Evolutionary conservation across 2,888 invertebrate genomes (phyloP).

Genomic region (Nomada fabriciana): DNA sequence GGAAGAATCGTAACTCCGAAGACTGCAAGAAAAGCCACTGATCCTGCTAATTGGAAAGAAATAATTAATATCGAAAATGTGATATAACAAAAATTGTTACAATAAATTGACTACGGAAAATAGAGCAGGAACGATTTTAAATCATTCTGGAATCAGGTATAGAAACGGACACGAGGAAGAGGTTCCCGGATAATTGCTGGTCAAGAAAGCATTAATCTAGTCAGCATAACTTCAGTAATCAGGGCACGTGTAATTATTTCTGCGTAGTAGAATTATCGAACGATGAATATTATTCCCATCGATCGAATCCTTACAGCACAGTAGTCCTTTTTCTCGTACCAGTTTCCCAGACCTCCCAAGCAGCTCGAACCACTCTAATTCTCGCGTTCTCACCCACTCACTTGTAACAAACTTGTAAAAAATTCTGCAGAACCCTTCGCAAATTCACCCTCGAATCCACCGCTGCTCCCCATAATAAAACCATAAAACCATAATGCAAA

Average conservation of each 20-base stretch:
- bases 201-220: slow-evolving; percentile 3
- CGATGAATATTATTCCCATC: slow-evolving; percentile 6
- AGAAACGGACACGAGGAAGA: neutral
- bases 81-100: no score
- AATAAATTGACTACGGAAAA: neutral
- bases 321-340: slow-evolving; percentile 1
- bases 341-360: slow-evolving; percentile 7
- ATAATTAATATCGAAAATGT: no score
- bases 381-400: neutral
- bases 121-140: neutral
- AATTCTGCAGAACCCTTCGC: neutral
- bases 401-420: neutral
- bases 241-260: slow-evolving; percentile 11
- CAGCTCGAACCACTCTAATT: neutral
- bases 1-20: no score
- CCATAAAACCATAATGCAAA: no score
- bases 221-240: slow-evolving; percentile 26
- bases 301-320: neutral
- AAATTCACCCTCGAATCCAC: neutral
- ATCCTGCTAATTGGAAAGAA: no score
- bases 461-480: no score
- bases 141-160: slow-evolving; percentile 5
- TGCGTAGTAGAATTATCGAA: neutral
- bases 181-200: slow-evolving; percentile 3
- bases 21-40: no score